Percentiles rank a stretch among this genome's conserved stretches.
phyloP scores from a whole-genome alignment of 1,140 invertebrate species.

The Trinorchestia longiramus region DNA sequence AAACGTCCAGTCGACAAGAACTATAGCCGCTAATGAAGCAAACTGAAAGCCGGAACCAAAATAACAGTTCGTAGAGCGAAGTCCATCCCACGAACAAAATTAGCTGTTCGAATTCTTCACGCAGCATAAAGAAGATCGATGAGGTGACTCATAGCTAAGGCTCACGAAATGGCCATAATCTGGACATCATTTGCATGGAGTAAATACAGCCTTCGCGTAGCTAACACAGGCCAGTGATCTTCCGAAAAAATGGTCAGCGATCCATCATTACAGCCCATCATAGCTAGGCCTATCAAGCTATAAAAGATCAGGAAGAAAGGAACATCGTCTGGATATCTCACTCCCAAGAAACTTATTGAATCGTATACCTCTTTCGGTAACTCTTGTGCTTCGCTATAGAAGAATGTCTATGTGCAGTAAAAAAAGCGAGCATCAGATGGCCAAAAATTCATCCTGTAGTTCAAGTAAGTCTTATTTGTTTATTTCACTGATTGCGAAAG shows the following conservation, averaged over 20 bases:
- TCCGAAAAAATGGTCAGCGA: not conserved
- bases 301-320: not conserved
- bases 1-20: not conserved
- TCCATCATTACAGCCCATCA: not conserved
- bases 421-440: not conserved
- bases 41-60: not conserved
- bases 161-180: slow-evolving; percentile 39
- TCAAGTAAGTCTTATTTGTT: not conserved
- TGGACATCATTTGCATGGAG: slow-evolving; percentile 35
- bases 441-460: not conserved
- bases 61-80: not conserved
- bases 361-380: not conserved
- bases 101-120: slow-evolving; percentile 35
- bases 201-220: not conserved
- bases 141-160: slow-evolving; percentile 28
- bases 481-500: not conserved
- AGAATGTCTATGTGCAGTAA: not conserved
- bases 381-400: not conserved
- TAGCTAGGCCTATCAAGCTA: not conserved
- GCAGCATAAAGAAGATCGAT: slow-evolving; percentile 1
- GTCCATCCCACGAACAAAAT: not conserved
- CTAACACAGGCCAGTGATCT: not conserved
- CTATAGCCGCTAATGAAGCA: not conserved
- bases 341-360: not conserved
- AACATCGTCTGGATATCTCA: not conserved